Conservation (phyloP, 2,113 vertebrate species). For the Corvus hawaiiensis region DNA sequence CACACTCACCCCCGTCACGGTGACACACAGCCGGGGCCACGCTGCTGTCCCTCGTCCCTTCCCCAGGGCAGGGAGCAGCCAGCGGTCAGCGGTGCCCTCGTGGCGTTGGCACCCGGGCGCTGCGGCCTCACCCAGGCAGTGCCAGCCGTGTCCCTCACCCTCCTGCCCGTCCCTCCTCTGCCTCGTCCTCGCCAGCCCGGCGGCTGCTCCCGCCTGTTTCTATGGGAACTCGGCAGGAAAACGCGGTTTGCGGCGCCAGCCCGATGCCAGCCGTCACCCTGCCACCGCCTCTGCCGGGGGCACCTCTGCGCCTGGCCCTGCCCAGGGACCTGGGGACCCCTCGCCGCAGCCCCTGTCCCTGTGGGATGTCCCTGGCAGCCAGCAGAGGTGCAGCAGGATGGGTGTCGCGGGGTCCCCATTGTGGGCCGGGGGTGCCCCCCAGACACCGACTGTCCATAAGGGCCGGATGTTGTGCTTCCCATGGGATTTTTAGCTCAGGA, state of each 20-base stretch:
- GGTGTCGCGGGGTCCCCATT: accelerated
- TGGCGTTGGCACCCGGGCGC: accelerated
- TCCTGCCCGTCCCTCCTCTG: not conserved
- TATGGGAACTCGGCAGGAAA: constrained; percentile 69
- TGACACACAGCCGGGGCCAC: not conserved
- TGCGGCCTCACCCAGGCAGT: accelerated
- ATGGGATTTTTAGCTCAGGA: not conserved
- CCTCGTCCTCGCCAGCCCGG: constrained; percentile 14
- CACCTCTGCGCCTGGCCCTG: not conserved
- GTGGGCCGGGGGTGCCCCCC: not conserved
- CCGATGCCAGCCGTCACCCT: not conserved
- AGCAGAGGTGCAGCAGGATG: not conserved
- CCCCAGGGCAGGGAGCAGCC: accelerated
- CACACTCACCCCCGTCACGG: accelerated
- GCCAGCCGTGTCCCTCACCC: not conserved
- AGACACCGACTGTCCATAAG: accelerated
- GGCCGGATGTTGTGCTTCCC: not conserved
- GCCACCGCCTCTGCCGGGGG: not conserved
- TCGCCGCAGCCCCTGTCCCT: not conserved
- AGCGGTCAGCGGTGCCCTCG: accelerated
- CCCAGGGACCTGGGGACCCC: not conserved
- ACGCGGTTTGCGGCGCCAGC: constrained; percentile 22
- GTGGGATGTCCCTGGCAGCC: not conserved
- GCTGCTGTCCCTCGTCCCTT: not conserved
- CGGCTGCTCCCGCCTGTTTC: constrained; percentile 62